Base-by-base conservation (phyloP, 2,113 vertebrate species). In the Vidua chalybeata region DNA sequence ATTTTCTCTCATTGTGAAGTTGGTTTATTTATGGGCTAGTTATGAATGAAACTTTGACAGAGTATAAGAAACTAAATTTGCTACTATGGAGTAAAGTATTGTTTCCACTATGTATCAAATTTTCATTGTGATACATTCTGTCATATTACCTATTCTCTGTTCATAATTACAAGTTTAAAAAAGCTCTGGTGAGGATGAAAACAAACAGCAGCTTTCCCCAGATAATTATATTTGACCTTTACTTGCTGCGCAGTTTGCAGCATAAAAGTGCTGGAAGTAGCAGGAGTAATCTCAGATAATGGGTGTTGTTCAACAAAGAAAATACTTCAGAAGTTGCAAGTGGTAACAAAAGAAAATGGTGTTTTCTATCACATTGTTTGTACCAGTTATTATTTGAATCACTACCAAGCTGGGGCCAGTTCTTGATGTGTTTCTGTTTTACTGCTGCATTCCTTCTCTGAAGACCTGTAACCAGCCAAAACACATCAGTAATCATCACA, bases 151-250 rank as follows among this genome's bases (percentile, higher is more conserved):
- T 71, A 43, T 23, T 67, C 84, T 74, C 30, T 77, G 61, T 41
- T 86, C 18, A 37, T 79, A 92, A 97, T 94, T 91, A 69, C 13
- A 59, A 72, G 19, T 77, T 56, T 49, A 51, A 90, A 81, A 94
- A 87, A 80, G 8, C 66, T 87, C 59, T 85, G 31, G 39, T 30
- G 39, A 85, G 80, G 39, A 82, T 58, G 52, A 93, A 95, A 94
- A 95, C 83, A 95, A 93, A 91, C 89, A 84, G 22, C 17, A 86
- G 55, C 73, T 80, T 93, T 48, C 72, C 49, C 55, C 35, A 76
- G 54, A 58, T 94, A 93, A 97, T 95, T 96, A 76, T 83, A 61
- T 87, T 79, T 93, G 93, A 97, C 96, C 88, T 96, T 95, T 93
- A 63, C 52, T 92, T 77, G 51, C 74, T 56, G n/a, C 51, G 71